Percentiles rank a stretch among this genome's conserved stretches.
Conservation (phyloP, 2,797 vertebrate genomes). For the Anomalospiza imberbis region DNA sequence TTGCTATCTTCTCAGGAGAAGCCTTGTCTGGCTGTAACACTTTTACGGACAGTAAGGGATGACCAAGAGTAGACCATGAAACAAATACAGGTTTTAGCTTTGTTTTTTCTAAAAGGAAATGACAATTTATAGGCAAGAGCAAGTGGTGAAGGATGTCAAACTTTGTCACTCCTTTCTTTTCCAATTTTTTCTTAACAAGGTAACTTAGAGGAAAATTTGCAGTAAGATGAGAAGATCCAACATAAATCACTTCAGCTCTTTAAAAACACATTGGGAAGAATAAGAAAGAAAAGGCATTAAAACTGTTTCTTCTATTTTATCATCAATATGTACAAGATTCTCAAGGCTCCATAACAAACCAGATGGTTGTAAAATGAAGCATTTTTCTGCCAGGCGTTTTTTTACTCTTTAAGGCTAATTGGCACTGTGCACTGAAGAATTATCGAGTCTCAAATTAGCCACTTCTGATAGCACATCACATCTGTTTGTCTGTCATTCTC, state of each 20-base stretch:
- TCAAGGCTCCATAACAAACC: background rate
- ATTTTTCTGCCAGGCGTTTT: background rate
- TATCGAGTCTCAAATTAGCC: conserved; percentile 2
- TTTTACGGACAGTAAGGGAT: background rate
- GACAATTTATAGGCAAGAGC: background rate
- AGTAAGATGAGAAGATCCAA: background rate
- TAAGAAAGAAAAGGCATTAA: background rate
- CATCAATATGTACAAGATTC: background rate
- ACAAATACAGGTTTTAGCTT: background rate
- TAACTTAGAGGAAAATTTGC: background rate
- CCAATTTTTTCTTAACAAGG: background rate
- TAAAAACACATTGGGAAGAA: background rate
- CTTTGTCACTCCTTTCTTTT: background rate
- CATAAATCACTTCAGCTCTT: background rate
- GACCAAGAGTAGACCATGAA: background rate
- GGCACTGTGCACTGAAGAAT: background rate
- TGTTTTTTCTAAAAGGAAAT: background rate
- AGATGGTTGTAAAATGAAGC: background rate
- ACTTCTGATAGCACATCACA: conserved; percentile 1
- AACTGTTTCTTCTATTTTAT: background rate
- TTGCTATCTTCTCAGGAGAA: background rate
- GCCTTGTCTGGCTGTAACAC: background rate
- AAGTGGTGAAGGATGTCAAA: background rate
- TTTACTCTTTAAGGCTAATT: conserved; percentile 23
- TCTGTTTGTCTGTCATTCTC: conserved; percentile 38